Evolutionary conservation across 1,140 invertebrate genomes (phyloP), one percentile per base, ranked within the genome.

Genomic region (Pseudoatta argentina): DNA sequence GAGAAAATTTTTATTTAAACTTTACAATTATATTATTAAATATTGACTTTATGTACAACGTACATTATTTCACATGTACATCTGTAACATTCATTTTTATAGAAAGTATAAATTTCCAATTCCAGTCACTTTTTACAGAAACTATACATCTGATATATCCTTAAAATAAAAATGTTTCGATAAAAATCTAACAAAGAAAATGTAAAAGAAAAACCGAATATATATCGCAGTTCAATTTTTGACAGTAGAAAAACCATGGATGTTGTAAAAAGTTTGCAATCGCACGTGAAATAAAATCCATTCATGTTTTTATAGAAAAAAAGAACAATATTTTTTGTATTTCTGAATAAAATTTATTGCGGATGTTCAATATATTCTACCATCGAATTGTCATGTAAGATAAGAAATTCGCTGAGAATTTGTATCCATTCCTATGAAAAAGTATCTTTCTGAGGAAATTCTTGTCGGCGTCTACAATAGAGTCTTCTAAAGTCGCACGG

Each of bases 401-500:
- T 30, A 55, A 53, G 21, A 55, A 55, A n/a, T 76, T 61, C 7
- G 24, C 34, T 12, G 30, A 44, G 16, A 8, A 39, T 6, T 24
- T 76, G 30, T 16, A 27, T 2, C 21, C 6, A 69, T 55, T 3
- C 8, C 14, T 39, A 30, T 5, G 18, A 66, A 79, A 66, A 66
- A 48, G 59, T 30, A 66, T 18, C 24, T 27, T 39, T 14, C 27
- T 16, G 24, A 30, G 34, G 16, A 55, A 69, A 57, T n/a, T 7
- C 24, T 10, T 48, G 18, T 24, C n/a, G 21, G 34, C n/a, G 39
- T 12, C 5, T 24, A 39, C 4, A 48, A 71, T 55, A 69, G 51
- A 69, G 30, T 81, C 21, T 21, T 16, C 48, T 59, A 71, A 81
- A 71, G 34, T 71, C 12, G 30, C n/a, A 79, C 51, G 48, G 10